A percentile compares a stretch with the other conserved stretches of the same genome.
These are phyloP conservation scores for Hypomecis punctinalis DNA, from an alignment of 2,888 invertebrate species.

Conservation along the genomic window DNA sequence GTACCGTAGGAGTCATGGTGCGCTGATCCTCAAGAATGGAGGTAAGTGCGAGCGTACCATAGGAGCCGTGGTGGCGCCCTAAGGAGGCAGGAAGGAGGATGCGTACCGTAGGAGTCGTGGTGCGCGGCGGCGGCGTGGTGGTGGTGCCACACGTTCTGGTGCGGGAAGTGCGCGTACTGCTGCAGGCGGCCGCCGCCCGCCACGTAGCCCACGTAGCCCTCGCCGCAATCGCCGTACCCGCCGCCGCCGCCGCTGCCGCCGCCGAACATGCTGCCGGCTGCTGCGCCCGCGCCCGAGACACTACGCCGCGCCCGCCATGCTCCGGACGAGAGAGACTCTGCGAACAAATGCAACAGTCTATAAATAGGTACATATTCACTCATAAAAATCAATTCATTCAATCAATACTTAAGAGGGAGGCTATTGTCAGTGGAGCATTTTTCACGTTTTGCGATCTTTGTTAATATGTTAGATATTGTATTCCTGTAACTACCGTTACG, in stretches of 20 bases:
- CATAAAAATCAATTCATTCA: too few species aligned
- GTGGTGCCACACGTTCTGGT: constrained; percentile 79
- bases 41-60: too few species aligned
- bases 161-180: constrained; percentile 80
- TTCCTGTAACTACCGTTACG: too few species aligned
- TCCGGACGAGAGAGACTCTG: constrained; percentile 41
- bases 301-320: constrained; percentile 35
- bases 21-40: too few species aligned
- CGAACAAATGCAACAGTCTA: constrained; percentile 13
- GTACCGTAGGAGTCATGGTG: too few species aligned
- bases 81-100: too few species aligned
- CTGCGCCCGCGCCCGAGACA: constrained; percentile 33
- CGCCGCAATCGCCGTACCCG: constrained; percentile 62
- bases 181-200: constrained; percentile 70
- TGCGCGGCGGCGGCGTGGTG: constrained; percentile 65
- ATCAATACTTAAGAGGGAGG: too few species aligned
- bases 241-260: constrained; percentile 61
- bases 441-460: too few species aligned
- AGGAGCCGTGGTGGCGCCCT: too few species aligned
- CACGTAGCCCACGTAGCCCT: constrained; percentile 75
- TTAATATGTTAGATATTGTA: too few species aligned
- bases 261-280: constrained; percentile 48
- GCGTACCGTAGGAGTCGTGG: constrained; percentile 76
- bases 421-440: too few species aligned
- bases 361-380: too few species aligned